Conservation (phyloP, 2,113 vertebrate genomes). For the Gallinago paraguaiae region DNA sequence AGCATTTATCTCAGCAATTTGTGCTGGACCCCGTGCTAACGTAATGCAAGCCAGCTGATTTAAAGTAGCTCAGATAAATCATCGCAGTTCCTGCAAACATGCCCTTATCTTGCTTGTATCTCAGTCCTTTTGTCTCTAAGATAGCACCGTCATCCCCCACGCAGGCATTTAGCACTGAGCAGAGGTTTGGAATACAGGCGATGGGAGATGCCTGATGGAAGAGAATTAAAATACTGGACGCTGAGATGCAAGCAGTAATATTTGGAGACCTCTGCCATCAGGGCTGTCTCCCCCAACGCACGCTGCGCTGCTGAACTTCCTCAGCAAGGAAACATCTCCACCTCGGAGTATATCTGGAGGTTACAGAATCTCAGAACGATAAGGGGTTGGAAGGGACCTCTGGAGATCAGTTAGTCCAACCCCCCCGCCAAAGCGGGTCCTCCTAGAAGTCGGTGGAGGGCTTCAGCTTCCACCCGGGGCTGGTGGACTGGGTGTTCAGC, state of each 20-base stretch:
- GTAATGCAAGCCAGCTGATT: not conserved
- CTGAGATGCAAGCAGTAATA: not conserved
- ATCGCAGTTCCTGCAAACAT: not conserved
- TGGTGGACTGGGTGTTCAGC: fast-evolving
- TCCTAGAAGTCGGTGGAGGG: not conserved
- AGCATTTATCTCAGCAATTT: not conserved
- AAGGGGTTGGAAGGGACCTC: too few relatives aligned
- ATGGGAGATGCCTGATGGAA: not conserved
- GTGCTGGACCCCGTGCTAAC: not conserved
- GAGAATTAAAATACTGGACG: not conserved
- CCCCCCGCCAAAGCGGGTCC: too few relatives aligned
- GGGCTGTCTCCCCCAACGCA: not conserved
- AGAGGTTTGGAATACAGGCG: not conserved
- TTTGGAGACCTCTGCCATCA: not conserved
- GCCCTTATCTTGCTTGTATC: not conserved
- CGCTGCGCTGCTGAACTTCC: not conserved
- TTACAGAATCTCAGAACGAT: too few relatives aligned
- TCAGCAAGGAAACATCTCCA: not conserved
- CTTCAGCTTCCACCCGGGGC: not conserved
- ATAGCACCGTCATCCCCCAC: not conserved
- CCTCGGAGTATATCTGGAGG: not conserved
- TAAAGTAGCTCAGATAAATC: not conserved
- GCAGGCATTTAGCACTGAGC: not conserved
- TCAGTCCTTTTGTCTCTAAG: not conserved
- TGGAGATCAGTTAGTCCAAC: too few relatives aligned